phyloP scores from a whole-genome alignment of 2,113 vertebrate species.

The western clawed frog (Xenopus tropicalis) region DNA sequence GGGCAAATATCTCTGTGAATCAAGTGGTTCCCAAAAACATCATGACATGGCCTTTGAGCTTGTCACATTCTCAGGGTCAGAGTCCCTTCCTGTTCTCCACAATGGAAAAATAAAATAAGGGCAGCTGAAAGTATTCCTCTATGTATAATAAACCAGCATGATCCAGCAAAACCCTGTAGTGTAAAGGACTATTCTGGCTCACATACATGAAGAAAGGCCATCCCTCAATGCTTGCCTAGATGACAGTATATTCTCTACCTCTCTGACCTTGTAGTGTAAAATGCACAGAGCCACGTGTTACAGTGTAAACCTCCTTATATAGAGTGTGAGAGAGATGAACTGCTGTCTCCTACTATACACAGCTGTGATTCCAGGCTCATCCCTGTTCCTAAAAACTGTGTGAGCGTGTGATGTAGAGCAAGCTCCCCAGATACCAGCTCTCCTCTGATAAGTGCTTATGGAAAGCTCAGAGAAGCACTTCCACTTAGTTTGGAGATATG shows the following conservation, averaged over 20 bases:
- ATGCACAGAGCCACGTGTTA: neutral
- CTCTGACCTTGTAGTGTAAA: conserved; percentile 19
- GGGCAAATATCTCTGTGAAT: too few species aligned
- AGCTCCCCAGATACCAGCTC: conserved; percentile 17
- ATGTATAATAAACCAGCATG: too few species aligned
- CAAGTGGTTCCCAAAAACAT: too few species aligned
- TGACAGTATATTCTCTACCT: conserved; percentile 3
- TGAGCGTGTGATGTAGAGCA: neutral
- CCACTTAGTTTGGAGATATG: conserved; percentile 24
- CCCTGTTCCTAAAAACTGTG: neutral
- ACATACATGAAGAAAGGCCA: neutral
- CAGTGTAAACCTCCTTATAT: conserved; percentile 24
- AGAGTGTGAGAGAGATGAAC: neutral
- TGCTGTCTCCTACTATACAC: neutral
- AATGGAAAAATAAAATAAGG: too few species aligned
- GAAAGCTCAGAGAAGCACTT: conserved; percentile 25
- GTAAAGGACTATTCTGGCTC: too few species aligned
- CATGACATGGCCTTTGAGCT: too few species aligned
- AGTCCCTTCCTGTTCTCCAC: too few species aligned
- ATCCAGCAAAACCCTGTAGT: too few species aligned
- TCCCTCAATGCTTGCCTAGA: neutral
- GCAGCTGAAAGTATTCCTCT: too few species aligned
- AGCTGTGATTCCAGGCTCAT: neutral
- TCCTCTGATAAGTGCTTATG: conserved; percentile 18
- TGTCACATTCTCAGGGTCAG: too few species aligned